Evolutionary conservation across 1,140 invertebrate genomes (phyloP), one percentile per base, ranked within the genome.

Genomic region (Colletes gigas): DNA sequence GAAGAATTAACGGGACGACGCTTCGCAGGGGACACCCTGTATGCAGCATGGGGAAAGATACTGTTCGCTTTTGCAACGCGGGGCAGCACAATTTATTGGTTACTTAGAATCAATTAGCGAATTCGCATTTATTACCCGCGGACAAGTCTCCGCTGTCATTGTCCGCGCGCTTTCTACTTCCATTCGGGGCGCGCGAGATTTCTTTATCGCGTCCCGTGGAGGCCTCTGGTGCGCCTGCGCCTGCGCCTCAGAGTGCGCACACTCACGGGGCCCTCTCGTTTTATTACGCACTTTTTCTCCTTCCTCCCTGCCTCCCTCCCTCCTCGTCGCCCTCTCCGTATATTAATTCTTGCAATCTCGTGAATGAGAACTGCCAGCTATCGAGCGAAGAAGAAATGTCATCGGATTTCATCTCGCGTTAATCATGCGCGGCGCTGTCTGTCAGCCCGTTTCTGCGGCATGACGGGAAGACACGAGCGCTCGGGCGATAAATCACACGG

Each of bases 21-120:
- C 9, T 7, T 47, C 5, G 17, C 4, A 4, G 14, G 15, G 10
- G 30, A n/a, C 65, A 47, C 41, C 59, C 50, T 50, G 50, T 50
- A 73, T 79, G 52, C n/a, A n/a, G 41, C 44, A 59, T 17, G 12
- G 41, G 68, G 57, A 39, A n/a, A n/a, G 19, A 10, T 14, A 21
- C 65, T 6, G 3, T 52, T 41, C 47, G 12, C 39, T 72, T 72
- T 63, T 63, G 62, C 69, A 54, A 73, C 60, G 60, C n/a, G 47
- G 60, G 15, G 69, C 5, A 62, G 60, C 60, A 68, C 57, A 79
- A 79, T 79, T 79, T 72, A 79, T 79, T 65, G 77, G 69, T 79
- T 79, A 79, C 77, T 79, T 79, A 73, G 77, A 79, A 73, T 79
- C 70, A 79, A 79, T 79, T 79, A 79, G 77, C 69, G 69, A 17